Percentiles rank a stretch among this genome's conserved stretches.
phyloP scores from a whole-genome alignment of 2,797 vertebrate species.

The Microctenopoma steveboyesi region DNA sequence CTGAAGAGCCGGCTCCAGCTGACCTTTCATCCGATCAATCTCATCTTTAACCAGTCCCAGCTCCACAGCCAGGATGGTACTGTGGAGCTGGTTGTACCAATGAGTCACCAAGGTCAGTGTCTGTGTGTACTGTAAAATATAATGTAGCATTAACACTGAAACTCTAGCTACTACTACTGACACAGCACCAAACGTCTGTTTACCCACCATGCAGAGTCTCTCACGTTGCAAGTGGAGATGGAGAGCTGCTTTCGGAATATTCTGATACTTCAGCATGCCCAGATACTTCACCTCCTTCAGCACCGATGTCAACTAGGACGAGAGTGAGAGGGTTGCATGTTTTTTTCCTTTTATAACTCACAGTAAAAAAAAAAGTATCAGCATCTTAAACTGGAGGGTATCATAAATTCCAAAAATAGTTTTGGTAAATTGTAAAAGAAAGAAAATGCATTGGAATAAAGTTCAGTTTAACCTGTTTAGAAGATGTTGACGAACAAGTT shows the following conservation, averaged over 20 bases:
- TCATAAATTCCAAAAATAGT: slow-evolving; percentile 1
- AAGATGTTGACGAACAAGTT: background rate
- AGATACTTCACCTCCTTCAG: slow-evolving; percentile 84
- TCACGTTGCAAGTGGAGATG: slow-evolving; percentile 80
- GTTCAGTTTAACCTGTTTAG: no score
- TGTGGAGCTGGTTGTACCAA: slow-evolving; percentile 82
- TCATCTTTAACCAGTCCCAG: slow-evolving; percentile 72
- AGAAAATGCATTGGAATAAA: no score
- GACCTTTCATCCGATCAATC: slow-evolving; percentile 68
- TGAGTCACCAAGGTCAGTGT: slow-evolving; percentile 80
- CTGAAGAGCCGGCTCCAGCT: slow-evolving; percentile 74
- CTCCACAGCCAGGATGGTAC: slow-evolving; percentile 81
- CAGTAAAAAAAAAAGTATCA: background rate
- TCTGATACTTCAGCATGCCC: slow-evolving; percentile 78
- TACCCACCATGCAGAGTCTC: slow-evolving; percentile 79
- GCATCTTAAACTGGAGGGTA: slow-evolving; percentile 11
- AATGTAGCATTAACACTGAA: background rate
- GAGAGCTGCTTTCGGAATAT: slow-evolving; percentile 79
- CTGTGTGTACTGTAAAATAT: slow-evolving; percentile 69
- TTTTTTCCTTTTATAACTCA: slow-evolving; percentile 9
- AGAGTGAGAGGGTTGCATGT: slow-evolving; percentile 5
- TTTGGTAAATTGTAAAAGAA: no score
- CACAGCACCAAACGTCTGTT: background rate
- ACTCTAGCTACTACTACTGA: background rate
- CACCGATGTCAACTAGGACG: slow-evolving; percentile 79